Evolutionary conservation across 1,140 invertebrate species (phyloP).

Genomic region (Cyphomyrmex costatus): DNA sequence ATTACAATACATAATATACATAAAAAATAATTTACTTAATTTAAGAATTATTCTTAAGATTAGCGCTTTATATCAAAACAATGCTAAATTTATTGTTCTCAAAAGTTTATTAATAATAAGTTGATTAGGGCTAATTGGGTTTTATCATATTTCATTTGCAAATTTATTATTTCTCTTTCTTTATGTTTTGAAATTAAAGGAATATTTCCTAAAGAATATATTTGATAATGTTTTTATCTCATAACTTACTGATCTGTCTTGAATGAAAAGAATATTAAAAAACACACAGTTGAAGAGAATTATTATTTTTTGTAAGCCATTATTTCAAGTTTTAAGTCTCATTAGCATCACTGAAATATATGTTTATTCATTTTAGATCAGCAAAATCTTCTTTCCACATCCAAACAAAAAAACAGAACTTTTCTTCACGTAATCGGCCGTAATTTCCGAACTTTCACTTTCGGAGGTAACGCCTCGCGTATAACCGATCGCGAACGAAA

Average conservation of each 20-base stretch:
- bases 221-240: background rate
- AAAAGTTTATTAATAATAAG: background rate
- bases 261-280: background rate
- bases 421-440: conserved; percentile 41
- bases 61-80: background rate
- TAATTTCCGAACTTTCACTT: conserved; percentile 59
- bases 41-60: conserved; percentile 1
- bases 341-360: no score
- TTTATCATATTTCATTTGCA: background rate
- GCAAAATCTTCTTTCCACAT: conserved; percentile 18
- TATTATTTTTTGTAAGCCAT: conserved; percentile 17
- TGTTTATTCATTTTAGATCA: conserved; percentile 26
- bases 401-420: conserved; percentile 10
- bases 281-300: background rate
- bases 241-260: background rate
- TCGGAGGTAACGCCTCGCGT: conserved; percentile 35
- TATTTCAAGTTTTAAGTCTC: background rate
- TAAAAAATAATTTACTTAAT: conserved; percentile 11
- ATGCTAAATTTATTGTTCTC: background rate
- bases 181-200: background rate
- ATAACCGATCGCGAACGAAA: conserved; percentile 5
- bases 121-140: background rate
- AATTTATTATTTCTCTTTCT: background rate
- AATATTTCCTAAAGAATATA: background rate
- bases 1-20: background rate